These are phyloP conservation scores for Thalpophila matura DNA, from an alignment of 2,888 invertebrate genomes.

Conservation along the genomic window DNA sequence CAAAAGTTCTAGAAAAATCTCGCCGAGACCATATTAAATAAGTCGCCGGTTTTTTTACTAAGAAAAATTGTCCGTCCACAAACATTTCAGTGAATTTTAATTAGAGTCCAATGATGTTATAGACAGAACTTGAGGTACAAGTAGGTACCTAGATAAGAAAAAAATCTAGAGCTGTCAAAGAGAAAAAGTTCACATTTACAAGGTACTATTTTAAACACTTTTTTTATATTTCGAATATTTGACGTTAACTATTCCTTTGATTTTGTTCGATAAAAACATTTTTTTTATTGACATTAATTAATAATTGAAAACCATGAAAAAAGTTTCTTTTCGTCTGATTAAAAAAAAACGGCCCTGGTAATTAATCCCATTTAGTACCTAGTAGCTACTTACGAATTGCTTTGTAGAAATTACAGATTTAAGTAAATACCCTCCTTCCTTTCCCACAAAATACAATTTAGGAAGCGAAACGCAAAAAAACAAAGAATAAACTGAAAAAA, in stretches of 20 bases:
- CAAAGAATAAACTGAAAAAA: conserved; percentile 4
- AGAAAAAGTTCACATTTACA: too few relatives aligned
- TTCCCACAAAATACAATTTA: background rate
- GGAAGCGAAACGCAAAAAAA: conserved; percentile 2
- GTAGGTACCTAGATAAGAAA: too few relatives aligned
- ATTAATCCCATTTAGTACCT: too few relatives aligned
- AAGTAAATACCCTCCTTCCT: background rate
- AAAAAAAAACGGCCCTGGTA: too few relatives aligned
- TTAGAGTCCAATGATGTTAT: conserved; percentile 14
- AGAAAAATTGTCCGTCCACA: conserved; percentile 1
- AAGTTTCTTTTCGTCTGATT: too few relatives aligned
- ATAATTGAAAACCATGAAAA: too few relatives aligned
- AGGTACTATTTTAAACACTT: too few relatives aligned
- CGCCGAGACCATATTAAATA: background rate
- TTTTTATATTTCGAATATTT: too few relatives aligned
- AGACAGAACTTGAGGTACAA: background rate
- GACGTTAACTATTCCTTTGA: too few relatives aligned
- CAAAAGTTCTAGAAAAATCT: background rate
- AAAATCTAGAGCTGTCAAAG: background rate
- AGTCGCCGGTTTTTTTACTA: background rate
- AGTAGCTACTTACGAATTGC: background rate
- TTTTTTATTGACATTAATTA: too few relatives aligned
- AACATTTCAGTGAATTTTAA: conserved; percentile 32
- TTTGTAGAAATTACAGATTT: too few relatives aligned
- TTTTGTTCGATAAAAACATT: too few relatives aligned